Evolutionary conservation across 1,140 invertebrate species (phyloP), one percentile per base, ranked within the genome.

Genomic region (Apolygus lucorum): DNA sequence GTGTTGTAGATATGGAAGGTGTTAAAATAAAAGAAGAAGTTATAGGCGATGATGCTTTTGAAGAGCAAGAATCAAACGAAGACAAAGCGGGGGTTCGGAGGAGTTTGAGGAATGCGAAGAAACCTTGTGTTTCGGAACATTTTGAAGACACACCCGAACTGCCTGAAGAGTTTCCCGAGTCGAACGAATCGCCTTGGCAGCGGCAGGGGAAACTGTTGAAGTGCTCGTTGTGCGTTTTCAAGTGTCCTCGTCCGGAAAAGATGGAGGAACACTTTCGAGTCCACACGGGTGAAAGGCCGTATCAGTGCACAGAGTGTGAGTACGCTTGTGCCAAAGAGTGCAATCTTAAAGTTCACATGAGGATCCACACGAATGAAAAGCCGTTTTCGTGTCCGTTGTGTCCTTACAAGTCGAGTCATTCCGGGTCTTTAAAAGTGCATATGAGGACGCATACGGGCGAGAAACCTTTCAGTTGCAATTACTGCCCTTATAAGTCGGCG

Each of bases 151-250:
- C n/a, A n/a, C n/a, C n/a, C n/a, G n/a, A n/a, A n/a, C n/a, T n/a
- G n/a, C n/a, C n/a, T n/a, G n/a, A n/a, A n/a, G n/a, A n/a, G n/a
- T n/a, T n/a, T n/a, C n/a, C n/a, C n/a, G n/a, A n/a, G n/a, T n/a
- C n/a, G n/a, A n/a, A n/a, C n/a, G n/a, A n/a, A n/a, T n/a, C n/a
- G n/a, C n/a, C n/a, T n/a, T n/a, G n/a, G n/a, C n/a, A n/a, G n/a
- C n/a, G n/a, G n/a, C n/a, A 83, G 99, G 66, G 99, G 99, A 81
- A 99, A 96, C 0, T 97, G 99, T 80, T 83, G 98, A 76, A 84
- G 96, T 70, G 81, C 99, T 72, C 97, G 99, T 79, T 95, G 92
- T 26, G 95, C 95, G 2, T 92, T 96, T 49, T 49, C 17, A 63
- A 63, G 21, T 63, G 59, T 63, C 4, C 8, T 49, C 34, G 34